Percentiles rank a stretch among this genome's conserved stretches.
Evolutionary conservation across 2,797 vertebrate species (phyloP).

Genomic region (Tragopan temminckii): DNA sequence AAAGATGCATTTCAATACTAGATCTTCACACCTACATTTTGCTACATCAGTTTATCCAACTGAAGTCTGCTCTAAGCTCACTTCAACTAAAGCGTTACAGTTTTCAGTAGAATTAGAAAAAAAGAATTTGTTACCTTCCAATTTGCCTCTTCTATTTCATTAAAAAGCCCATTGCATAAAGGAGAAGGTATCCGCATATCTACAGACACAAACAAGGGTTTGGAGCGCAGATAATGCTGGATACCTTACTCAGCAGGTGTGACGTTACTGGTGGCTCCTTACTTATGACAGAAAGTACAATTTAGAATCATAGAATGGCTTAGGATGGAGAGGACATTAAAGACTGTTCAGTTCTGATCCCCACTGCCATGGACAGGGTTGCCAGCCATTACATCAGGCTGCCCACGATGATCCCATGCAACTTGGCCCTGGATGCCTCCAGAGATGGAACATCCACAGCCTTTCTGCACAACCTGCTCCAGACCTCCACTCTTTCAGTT

Average conservation of each 20-base stretch:
- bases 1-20: background rate
- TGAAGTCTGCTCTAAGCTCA: background rate
- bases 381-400: too few species aligned
- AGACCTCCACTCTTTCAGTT: too few species aligned
- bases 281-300: background rate
- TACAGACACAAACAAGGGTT: fast-evolving
- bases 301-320: too few species aligned
- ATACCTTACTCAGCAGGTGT: background rate
- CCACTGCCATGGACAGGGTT: too few species aligned
- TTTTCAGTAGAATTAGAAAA: background rate
- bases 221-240: background rate
- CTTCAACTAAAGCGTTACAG: background rate
- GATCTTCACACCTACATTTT: background rate
- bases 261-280: background rate
- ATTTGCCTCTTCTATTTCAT: background rate
- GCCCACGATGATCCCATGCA: too few species aligned
- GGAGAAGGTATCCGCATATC: background rate
- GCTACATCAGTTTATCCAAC: background rate
- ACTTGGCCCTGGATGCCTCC: too few species aligned
- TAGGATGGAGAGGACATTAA: too few species aligned
- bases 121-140: background rate
- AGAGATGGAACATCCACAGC: too few species aligned
- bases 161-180: background rate
- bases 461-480: too few species aligned
- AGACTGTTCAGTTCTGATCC: too few species aligned